Base-by-base conservation (phyloP, 2,113 vertebrate species). In the Tricholaema leucomelas region DNA sequence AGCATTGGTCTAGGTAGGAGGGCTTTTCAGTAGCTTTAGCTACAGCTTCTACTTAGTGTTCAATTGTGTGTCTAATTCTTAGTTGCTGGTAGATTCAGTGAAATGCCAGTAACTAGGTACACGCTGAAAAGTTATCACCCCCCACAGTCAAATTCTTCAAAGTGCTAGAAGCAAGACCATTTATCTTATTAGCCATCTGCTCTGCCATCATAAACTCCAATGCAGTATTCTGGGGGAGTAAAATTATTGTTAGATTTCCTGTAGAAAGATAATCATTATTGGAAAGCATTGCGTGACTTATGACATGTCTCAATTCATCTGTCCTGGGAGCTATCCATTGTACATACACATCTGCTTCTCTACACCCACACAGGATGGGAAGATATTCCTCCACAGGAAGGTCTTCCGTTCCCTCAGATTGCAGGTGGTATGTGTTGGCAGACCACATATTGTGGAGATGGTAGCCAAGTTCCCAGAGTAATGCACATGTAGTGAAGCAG, bases 321-420 rank as follows among this genome's bases (percentile, higher is more conserved):
- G 92, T 94, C 87, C 82, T 93, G 94, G 96, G 96, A 96, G 86
- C 95, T 83, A 69, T 96, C 85, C 36, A 3, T 8, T 91, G 92
- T 73, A 8, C 8, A 0, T 3, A 3, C 94, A 95, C 95, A 95
- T 96, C 93, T 96, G 95, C 94, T 96, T 19, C 87, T 85, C 79
- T 61, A 95, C 95, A 91, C 95, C 95, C 95, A 95, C 93, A 77
- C 95, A 88, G 95, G 93, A 95, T 93, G 94, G 92, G 93, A 91
- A 92, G 93, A 72, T 25, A 75, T 85, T 95, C 86, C 52, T 95
- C 87, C 91, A 93, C 94, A 94, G 96, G 95, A 95, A 95, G 81
- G 88, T 81, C 94, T 95, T 96, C 92, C 58, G 87, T 40, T 94
- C 91, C 88, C 84, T 91, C 64, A 1, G 40, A 15, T 2, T 42